phyloP scores from a whole-genome alignment of 2,113 vertebrate genomes.

The Cheirogaleus medius region DNA sequence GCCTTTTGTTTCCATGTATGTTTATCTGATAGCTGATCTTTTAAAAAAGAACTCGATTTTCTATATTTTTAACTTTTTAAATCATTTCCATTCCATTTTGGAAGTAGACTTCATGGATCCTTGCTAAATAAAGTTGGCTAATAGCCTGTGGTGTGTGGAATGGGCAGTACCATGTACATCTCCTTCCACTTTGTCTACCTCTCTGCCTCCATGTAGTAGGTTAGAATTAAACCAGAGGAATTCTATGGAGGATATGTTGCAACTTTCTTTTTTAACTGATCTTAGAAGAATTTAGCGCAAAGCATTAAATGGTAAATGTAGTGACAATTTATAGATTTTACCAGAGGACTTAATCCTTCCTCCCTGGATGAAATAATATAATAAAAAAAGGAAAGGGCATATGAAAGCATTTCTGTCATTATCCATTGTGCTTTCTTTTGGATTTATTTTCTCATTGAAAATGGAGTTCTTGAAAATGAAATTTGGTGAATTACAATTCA shows the following conservation, averaged over 20 bases:
- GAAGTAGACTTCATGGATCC: not conserved
- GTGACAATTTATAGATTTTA: not conserved
- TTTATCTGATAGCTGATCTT: not conserved
- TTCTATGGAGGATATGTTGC: not conserved
- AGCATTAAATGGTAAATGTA: not conserved
- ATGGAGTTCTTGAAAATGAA: constrained; percentile 2
- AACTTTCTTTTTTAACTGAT: not conserved
- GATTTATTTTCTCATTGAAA: constrained; percentile 10
- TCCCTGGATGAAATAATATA: not conserved
- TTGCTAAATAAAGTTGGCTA: not conserved
- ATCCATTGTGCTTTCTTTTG: not conserved
- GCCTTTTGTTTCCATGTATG: not conserved
- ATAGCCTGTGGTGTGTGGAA: not conserved
- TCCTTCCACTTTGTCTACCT: not conserved
- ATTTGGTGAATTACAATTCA: constrained; percentile 3
- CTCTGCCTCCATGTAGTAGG: not conserved
- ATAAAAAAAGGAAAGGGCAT: not conserved
- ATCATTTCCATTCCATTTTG: not conserved
- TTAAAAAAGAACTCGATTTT: not conserved
- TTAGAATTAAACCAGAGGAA: constrained; percentile 31
- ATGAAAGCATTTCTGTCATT: not conserved
- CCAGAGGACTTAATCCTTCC: not conserved
- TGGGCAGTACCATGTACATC: not conserved
- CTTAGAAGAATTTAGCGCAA: not conserved
- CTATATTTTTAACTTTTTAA: not conserved